Conservation (phyloP, 1,140 invertebrate genomes). For the Drosophila bocqueti region DNA sequence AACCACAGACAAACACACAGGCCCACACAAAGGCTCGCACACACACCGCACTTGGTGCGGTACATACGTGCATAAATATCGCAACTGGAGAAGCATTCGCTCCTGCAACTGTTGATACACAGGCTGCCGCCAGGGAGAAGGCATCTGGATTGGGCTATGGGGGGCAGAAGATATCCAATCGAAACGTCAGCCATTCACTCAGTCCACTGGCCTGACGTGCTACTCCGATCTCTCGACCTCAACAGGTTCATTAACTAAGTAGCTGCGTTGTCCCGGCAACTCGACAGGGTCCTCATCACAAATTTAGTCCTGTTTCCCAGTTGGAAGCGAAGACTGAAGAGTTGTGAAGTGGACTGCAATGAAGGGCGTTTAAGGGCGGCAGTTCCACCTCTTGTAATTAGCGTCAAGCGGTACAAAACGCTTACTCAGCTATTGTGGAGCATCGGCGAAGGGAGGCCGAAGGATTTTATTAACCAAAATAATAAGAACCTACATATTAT, state of each 20-base stretch:
- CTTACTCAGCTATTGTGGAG: conserved; percentile 36
- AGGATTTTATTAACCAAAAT: background rate
- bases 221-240: conserved; percentile 57
- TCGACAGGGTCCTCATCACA: conserved; percentile 34
- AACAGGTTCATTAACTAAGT: conserved; percentile 83
- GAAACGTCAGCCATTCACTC: conserved; percentile 37
- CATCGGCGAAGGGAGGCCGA: conserved; percentile 26
- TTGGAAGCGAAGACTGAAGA: conserved; percentile 8
- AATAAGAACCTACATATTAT: too few relatives aligned
- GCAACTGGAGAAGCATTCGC: conserved; percentile 50
- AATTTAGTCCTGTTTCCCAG: conserved; percentile 30
- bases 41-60: conserved; percentile 28
- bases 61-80: conserved; percentile 52
- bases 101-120: conserved; percentile 46
- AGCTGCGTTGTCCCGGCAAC: conserved; percentile 65
- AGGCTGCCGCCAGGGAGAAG: background rate
- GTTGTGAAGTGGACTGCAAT: conserved; percentile 11
- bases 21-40: conserved; percentile 13
- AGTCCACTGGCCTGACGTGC: conserved; percentile 32
- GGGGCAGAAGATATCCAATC: conserved; percentile 31
- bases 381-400: conserved; percentile 47
- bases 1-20: conserved; percentile 72
- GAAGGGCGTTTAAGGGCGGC: conserved; percentile 9
- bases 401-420: conserved; percentile 45
- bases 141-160: background rate